These are phyloP conservation scores for Stenodema calcarata DNA, from an alignment of 2,888 invertebrate species.

Conservation along the genomic window DNA sequence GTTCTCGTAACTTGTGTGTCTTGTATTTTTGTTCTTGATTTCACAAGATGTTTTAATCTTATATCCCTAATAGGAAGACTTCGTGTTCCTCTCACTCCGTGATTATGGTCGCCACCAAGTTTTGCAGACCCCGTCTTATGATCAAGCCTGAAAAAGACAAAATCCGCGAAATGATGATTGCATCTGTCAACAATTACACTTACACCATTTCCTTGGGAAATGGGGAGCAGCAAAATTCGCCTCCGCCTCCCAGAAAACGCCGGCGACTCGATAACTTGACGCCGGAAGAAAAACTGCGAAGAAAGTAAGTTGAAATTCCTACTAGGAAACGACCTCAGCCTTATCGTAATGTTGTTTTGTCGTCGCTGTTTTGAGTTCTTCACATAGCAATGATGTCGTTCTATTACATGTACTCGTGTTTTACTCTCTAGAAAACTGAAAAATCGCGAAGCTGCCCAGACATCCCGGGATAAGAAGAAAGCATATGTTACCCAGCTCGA, in stretches of 20 bases:
- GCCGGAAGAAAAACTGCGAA: constrained; percentile 51
- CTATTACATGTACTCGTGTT: too few relatives aligned
- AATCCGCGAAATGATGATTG: constrained; percentile 53
- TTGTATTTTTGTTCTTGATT: background rate
- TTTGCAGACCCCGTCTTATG: constrained; percentile 29
- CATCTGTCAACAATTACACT: constrained; percentile 51
- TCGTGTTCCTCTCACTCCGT: background rate
- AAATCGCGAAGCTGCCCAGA: constrained; percentile 96
- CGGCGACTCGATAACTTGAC: constrained; percentile 43
- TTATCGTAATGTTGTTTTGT: too few relatives aligned
- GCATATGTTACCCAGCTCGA: constrained; percentile 75
- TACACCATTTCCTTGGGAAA: constrained; percentile 34
- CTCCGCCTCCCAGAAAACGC: constrained; percentile 19
- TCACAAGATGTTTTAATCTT: constrained; percentile 13
- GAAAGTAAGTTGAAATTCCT: constrained; percentile 47
- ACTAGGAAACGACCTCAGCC: too few relatives aligned
- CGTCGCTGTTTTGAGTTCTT: too few relatives aligned
- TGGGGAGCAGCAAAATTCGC: background rate
- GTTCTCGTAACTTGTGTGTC: background rate
- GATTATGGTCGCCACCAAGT: constrained; percentile 32
- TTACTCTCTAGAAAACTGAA: constrained; percentile 80
- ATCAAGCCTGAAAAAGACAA: constrained; percentile 47
- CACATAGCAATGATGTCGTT: too few relatives aligned
- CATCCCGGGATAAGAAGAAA: constrained; percentile 95
- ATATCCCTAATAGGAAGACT: background rate